These are phyloP conservation scores for Lerema accius DNA, from an alignment of 1,140 invertebrate species.

Conservation along the genomic window DNA sequence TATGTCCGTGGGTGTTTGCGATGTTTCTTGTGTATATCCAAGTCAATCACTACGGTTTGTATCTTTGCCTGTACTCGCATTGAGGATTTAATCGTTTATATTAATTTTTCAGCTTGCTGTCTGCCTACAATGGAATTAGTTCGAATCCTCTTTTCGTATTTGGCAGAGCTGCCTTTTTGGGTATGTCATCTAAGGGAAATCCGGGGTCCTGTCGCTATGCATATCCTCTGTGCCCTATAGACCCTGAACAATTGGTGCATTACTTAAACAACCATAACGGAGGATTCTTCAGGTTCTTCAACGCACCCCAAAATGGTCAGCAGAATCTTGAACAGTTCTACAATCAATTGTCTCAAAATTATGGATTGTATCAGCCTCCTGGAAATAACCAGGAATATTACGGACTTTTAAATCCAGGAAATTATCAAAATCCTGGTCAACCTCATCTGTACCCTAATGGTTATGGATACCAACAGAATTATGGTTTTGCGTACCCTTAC, in stretches of 20 bases:
- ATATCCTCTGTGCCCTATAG: slow-evolving; percentile 89
- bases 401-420: slow-evolving; percentile 35
- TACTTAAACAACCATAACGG: slow-evolving; percentile 94
- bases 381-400: slow-evolving; percentile 38
- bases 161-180: slow-evolving; percentile 88
- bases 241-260: slow-evolving; percentile 87
- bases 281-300: slow-evolving; percentile 92
- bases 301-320: slow-evolving; percentile 62
- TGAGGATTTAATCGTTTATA: too few species aligned
- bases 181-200: slow-evolving; percentile 85
- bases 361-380: slow-evolving; percentile 39
- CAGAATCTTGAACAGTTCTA: slow-evolving; percentile 67
- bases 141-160: slow-evolving; percentile 87
- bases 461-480: slow-evolving; percentile 36
- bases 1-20: too few species aligned
- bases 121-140: slow-evolving; percentile 75
- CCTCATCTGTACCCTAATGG: slow-evolving; percentile 35
- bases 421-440: slow-evolving; percentile 40
- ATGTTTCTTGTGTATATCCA: too few species aligned
- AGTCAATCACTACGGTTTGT: too few species aligned
- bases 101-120: slow-evolving; percentile 49
- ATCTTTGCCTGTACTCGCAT: too few species aligned
- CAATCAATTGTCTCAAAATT: slow-evolving; percentile 56
- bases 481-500: slow-evolving; percentile 45
- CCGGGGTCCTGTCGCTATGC: slow-evolving; percentile 85